Evolutionary conservation across 2,888 invertebrate species (phyloP).

Genomic region (Phyllotreta cruciferae): DNA sequence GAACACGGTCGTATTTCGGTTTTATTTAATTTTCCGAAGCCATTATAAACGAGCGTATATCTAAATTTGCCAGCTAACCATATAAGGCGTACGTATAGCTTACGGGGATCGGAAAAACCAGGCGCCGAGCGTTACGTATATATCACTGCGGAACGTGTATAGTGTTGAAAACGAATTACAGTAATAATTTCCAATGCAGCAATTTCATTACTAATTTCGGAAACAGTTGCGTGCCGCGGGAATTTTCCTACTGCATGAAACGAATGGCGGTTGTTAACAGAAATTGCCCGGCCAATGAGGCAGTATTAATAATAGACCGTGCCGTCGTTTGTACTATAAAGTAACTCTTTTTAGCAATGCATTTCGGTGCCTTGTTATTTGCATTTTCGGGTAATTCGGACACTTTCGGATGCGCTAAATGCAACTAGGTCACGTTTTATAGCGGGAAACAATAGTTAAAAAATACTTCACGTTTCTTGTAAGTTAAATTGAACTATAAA

Average conservation of each 20-base stretch:
- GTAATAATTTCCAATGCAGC: constrained; percentile 31
- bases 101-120: constrained; percentile 3
- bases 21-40: no score
- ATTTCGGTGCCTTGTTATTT: constrained; percentile 6
- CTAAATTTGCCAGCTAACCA: background rate
- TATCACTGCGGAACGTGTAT: constrained; percentile 26
- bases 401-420: background rate
- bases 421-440: no score
- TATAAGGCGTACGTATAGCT: background rate
- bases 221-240: constrained; percentile 27
- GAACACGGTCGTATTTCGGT: no score
- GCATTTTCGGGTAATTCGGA: constrained; percentile 1
- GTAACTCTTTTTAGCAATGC: constrained; percentile 11
- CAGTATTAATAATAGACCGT: constrained; percentile 17
- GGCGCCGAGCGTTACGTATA: constrained; percentile 21
- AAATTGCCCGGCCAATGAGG: constrained; percentile 32
- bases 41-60: constrained; percentile 2
- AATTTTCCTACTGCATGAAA: constrained; percentile 32
- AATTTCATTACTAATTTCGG: constrained; percentile 31
- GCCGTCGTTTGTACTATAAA: constrained; percentile 11
- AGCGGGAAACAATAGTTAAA: no score
- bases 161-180: constrained; percentile 29
- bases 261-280: constrained; percentile 33
- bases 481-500: no score
- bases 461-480: no score